Percentiles rank a stretch among this genome's conserved stretches.
Conservation (phyloP, 2,797 vertebrate species). For the Poeciliopsis gracilis region DNA sequence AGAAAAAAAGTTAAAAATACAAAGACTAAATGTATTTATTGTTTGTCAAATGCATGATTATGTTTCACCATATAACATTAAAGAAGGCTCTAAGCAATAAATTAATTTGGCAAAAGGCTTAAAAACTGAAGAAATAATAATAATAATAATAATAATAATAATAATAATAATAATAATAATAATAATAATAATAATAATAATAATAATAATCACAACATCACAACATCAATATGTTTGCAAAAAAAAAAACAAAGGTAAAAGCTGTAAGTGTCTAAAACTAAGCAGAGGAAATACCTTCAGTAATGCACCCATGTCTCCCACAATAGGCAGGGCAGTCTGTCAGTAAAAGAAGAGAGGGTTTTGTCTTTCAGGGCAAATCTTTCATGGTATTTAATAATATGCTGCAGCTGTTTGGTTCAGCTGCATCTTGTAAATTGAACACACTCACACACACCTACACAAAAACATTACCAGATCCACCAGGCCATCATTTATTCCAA, state of each 20-base stretch:
- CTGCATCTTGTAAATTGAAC: conserved; percentile 17
- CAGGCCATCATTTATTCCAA: conserved; percentile 19
- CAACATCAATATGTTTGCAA: background rate
- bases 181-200: no score
- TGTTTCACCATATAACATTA: background rate
- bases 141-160: no score
- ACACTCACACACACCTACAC: background rate
- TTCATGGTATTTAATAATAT: conserved; percentile 15
- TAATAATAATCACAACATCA: no score
- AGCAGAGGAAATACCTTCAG: conserved; percentile 87
- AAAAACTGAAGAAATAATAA: background rate
- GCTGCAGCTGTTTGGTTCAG: conserved; percentile 17
- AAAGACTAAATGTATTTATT: background rate
- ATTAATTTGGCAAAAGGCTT: background rate
- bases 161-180: no score
- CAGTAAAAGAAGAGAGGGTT: conserved; percentile 37
- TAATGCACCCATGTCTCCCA: conserved; percentile 90
- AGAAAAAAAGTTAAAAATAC: background rate
- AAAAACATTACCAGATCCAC: background rate
- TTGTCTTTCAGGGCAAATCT: conserved; percentile 19
- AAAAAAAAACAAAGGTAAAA: conserved; percentile 2
- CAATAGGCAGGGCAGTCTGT: conserved; percentile 93
- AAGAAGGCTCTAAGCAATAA: background rate
- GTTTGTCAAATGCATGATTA: background rate
- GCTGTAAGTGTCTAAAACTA: conserved; percentile 13